Evolutionary conservation across 2,797 vertebrate genomes (phyloP), one percentile per base, ranked within the genome.

Genomic region (Bradypodion ventrale): DNA sequence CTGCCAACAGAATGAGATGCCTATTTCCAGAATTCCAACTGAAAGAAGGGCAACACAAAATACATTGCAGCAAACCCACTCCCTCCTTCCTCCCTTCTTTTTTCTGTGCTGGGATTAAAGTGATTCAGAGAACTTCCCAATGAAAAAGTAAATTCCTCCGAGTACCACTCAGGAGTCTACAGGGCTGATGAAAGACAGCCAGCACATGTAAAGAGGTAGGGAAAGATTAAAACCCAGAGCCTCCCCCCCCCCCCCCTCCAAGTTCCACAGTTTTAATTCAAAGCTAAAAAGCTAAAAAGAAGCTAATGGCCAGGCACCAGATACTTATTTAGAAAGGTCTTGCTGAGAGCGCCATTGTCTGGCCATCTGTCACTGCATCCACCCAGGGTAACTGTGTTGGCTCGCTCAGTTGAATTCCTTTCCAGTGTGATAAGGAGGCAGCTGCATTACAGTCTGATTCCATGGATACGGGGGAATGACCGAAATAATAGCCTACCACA

Each of bases 221-320:
- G n/a, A 84, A 63, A 65, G 86, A 80, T 84, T 77, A 87, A 56
- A 40, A 19, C 78, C 19, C 29, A 21, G 70, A 35, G 65, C 52
- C 65, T 73, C 65, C 73, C 78, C 29, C 65, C 73, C 65, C 65
- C 73, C 78, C 29, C 65, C 73, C 65, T 73, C 78, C 35, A 2
- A 78, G 56, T 35, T 7, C 27, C 52, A 42, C 40, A 49, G 42
- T 40, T 80, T 83, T 83, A 80, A 80, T 75, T 70, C 76, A 76
- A 62, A 76, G 82, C 68, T 83, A 83, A 87, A 86, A 29, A 68
- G 66, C 68, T 87, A 76, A 83, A 83, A 83, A 75, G 72, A 83
- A 70, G 77, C 77, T 80, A 83, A 75, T 79, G 63, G 73, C 70
- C 65, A 76, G 75, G 42, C 82, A 46, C 72, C 56, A 70, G 32